Conservation (phyloP, 2,113 vertebrate genomes). For the Miniopterus natalensis region DNA sequence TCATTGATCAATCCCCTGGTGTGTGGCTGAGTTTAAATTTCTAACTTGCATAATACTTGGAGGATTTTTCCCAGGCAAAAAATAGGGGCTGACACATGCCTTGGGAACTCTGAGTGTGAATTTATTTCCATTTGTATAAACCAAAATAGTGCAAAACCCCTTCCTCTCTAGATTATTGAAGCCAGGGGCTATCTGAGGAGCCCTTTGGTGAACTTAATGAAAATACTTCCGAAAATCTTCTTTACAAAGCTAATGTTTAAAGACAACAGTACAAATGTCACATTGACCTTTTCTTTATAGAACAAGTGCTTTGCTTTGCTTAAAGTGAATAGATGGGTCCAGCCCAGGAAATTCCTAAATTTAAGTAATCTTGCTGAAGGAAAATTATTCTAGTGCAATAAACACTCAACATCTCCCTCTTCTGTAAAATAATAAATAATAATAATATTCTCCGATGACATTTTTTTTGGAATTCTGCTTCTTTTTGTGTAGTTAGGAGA, state of each 20-base stretch:
- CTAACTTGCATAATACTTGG: conserved; percentile 20
- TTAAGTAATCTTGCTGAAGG: not conserved
- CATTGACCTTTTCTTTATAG: not conserved
- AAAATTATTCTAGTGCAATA: not conserved
- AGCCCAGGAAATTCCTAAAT: not conserved
- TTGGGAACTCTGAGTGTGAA: not conserved
- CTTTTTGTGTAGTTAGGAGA: not conserved
- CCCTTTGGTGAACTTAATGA: conserved; percentile 5
- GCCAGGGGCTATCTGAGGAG: not conserved
- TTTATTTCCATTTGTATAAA: conserved; percentile 33
- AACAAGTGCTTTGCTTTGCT: not conserved
- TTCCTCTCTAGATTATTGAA: not conserved
- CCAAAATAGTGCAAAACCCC: not conserved
- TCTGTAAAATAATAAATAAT: not conserved
- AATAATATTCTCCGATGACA: not conserved
- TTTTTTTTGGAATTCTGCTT: conserved; percentile 12
- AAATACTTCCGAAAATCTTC: not conserved
- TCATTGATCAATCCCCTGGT: not conserved
- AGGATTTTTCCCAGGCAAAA: not conserved
- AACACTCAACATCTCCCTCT: not conserved
- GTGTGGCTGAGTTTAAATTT: conserved; percentile 40
- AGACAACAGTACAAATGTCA: not conserved
- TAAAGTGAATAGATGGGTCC: not conserved
- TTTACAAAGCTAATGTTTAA: conserved; percentile 31
- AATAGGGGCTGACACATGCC: not conserved